phyloP scores from a whole-genome alignment of 2,797 vertebrate genomes.

The Acanthopagrus latus region DNA sequence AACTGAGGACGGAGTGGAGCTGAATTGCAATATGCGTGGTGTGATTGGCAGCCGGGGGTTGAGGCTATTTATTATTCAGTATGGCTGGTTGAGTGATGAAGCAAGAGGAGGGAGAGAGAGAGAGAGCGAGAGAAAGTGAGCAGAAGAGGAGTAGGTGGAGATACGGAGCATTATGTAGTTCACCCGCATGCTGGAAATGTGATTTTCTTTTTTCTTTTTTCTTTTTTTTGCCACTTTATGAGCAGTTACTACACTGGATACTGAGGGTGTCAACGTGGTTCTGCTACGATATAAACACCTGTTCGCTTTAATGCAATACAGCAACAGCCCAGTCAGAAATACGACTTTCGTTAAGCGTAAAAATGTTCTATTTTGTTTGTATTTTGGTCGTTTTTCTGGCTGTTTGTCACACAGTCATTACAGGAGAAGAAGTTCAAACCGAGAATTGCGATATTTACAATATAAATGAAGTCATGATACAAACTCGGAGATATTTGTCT shows the following conservation, averaged over 20 bases:
- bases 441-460: too few relatives aligned
- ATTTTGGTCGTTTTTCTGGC: neutral
- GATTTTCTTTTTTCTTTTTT: neutral
- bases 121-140: conserved; percentile 35
- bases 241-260: conserved; percentile 30
- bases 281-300: conserved; percentile 20
- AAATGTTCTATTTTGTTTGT: neutral
- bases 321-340: neutral
- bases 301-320: neutral
- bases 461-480: too few relatives aligned
- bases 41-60: conserved; percentile 76
- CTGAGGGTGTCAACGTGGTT: conserved; percentile 24
- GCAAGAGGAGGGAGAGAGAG: conserved; percentile 18
- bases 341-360: neutral
- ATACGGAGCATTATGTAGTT: conserved; percentile 51
- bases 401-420: neutral
- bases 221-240: conserved; percentile 29
- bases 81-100: conserved; percentile 63
- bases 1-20: conserved; percentile 58
- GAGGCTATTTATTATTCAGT: conserved; percentile 80
- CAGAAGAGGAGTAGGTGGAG: conserved; percentile 72
- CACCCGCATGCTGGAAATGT: conserved; percentile 56
- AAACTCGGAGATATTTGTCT: too few relatives aligned
- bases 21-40: conserved; percentile 71
- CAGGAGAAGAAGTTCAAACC: too few relatives aligned